Conservation (phyloP, 2,113 vertebrate genomes). For the Mustela lutreola region DNA sequence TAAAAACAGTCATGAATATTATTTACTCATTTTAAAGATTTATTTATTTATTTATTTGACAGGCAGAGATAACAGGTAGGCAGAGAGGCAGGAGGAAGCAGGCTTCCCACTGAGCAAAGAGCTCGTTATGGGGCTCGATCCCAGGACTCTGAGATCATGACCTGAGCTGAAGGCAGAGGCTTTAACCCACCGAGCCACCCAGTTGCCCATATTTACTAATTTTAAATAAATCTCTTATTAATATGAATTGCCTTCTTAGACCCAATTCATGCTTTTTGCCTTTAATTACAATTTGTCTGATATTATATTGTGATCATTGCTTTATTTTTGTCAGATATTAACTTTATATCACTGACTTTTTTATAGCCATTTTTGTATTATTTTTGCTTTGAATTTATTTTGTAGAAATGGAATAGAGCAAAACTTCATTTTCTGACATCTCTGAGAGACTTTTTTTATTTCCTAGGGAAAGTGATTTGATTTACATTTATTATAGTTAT, state of each 20-base stretch:
- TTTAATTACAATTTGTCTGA: conserved; percentile 9
- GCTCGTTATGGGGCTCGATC: too few species aligned
- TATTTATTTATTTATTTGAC: too few species aligned
- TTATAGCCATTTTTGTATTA: background rate
- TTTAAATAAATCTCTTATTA: background rate
- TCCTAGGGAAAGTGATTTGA: background rate
- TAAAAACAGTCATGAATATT: background rate
- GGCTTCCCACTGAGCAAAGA: too few species aligned
- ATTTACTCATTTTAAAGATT: background rate
- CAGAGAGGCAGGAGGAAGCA: too few species aligned
- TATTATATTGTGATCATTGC: background rate
- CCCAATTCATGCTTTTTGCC: background rate
- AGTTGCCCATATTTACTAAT: background rate
- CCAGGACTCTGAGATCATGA: too few species aligned
- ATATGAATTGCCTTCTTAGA: background rate
- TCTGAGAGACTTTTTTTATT: conserved; percentile 14
- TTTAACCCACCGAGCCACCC: too few species aligned
- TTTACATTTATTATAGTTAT: background rate
- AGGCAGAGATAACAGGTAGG: too few species aligned
- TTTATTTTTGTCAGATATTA: conserved; percentile 27
- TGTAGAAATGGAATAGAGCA: background rate
- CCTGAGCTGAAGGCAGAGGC: too few species aligned
- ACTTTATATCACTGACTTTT: conserved; percentile 20
- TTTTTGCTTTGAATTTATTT: conserved; percentile 12
- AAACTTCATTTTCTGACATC: background rate